Conservation (phyloP, 2,797 vertebrate genomes). For the Gouania willdenowi region DNA sequence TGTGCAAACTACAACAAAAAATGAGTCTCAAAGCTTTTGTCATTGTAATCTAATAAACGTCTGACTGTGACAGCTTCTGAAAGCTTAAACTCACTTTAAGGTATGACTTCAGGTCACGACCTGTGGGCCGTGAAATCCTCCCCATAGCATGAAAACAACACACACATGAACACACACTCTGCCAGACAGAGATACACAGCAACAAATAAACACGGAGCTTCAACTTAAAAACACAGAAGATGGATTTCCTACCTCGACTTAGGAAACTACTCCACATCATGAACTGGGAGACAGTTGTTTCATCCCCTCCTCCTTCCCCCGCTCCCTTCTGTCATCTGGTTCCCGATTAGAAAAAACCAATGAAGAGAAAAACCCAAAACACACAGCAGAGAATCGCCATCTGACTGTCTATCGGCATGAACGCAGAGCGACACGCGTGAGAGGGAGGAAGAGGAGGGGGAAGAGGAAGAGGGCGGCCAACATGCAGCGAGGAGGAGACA, state of each 20-base stretch:
- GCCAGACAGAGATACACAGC: background rate
- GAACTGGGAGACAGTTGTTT: slow-evolving; percentile 28
- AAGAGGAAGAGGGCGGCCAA: slow-evolving; percentile 3
- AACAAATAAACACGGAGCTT: slow-evolving; percentile 3
- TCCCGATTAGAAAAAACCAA: slow-evolving; percentile 16
- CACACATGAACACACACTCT: background rate
- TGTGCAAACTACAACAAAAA: too few species aligned
- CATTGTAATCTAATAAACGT: too few species aligned
- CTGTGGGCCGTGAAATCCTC: background rate
- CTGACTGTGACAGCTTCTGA: background rate
- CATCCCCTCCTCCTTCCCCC: slow-evolving; percentile 30
- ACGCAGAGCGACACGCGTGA: slow-evolving; percentile 18
- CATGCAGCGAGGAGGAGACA: slow-evolving; percentile 14
- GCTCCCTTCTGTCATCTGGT: slow-evolving; percentile 37
- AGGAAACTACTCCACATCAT: slow-evolving; percentile 58
- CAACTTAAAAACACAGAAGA: slow-evolving; percentile 7
- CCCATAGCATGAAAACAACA: background rate
- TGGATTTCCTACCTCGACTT: slow-evolving; percentile 53
- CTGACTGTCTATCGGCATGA: slow-evolving; percentile 22
- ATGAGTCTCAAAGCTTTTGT: too few species aligned
- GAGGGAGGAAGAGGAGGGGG: slow-evolving; percentile 10
- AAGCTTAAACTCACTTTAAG: slow-evolving; percentile 3
- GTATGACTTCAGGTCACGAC: slow-evolving; percentile 14
- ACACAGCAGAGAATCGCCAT: slow-evolving; percentile 22
- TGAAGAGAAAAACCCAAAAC: slow-evolving; percentile 17